Evolutionary conservation across 1,140 invertebrate species (phyloP), one percentile per base, ranked within the genome.

Genomic region (Drosophila triauraria): DNA sequence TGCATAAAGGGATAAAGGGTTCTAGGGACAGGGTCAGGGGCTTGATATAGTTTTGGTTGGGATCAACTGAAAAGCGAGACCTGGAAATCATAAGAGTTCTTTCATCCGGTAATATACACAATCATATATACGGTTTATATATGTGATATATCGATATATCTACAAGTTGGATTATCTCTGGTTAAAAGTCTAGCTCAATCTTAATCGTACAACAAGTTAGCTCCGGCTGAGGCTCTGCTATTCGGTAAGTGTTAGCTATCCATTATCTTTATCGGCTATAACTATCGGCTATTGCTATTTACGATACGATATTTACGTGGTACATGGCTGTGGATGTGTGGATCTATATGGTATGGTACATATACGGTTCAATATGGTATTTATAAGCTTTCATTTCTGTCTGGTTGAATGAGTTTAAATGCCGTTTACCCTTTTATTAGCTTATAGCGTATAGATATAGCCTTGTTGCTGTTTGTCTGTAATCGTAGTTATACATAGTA

Each of bases 171-270:
- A 64, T 60, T 80, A 65, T 72, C 59, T 71, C 53, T 78, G 67
- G 44, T 87, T 85, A 86, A 85, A 90, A 90, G 78, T 90, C 85
- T 88, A 88, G 74, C 70, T 90, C 85, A 80, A 90, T 88, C 81
- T 76, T 90, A 84, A 65, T 75, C 82, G 59, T 84, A 88, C 85
- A 88, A 88, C 84, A 83, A 74, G 75, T 82, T 82, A 62, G 42
- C 64, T 77, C 65, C 57, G 54, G 71, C 75, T 60, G 60, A 87
- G 75, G 79, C 65, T 62, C 65, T 58, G 64, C 81, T 86, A 85
- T 35, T 46, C 63, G 44, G 63, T 56, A 70, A 67, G 30, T 54
- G 30, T 61, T 58, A 60, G 46, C 43, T 56, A 53, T 20, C 51
- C 57, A 27, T 42, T 62, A 44, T 58, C 50, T 54, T 30, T 77